Conservation (phyloP, 2,888 invertebrate species). For the Notocelia uddmanniana region DNA sequence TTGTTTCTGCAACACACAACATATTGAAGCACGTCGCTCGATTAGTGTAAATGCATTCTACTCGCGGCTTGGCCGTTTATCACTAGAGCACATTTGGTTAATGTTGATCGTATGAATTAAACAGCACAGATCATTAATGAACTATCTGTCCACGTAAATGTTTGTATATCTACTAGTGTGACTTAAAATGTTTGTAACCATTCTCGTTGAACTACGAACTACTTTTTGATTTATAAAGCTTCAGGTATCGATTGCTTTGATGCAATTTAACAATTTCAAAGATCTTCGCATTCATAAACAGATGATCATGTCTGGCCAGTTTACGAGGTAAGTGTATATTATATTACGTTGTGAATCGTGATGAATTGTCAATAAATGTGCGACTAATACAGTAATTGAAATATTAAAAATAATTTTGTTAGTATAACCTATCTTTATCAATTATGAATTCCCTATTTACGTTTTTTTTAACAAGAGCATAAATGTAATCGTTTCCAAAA, state of each 20-base stretch:
- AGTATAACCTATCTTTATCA: no score
- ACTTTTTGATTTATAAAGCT: neutral
- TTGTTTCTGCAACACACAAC: constrained; percentile 21
- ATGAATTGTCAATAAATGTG: no score
- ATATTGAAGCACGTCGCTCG: constrained; percentile 32
- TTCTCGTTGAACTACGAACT: constrained; percentile 6
- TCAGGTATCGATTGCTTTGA: neutral
- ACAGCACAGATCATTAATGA: constrained; percentile 35
- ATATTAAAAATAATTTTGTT: no score
- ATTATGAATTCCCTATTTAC: no score
- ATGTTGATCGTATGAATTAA: constrained; percentile 27
- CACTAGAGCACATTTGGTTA: constrained; percentile 31
- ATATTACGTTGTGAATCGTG: no score
- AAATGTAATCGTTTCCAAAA: no score
- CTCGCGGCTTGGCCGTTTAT: constrained; percentile 20
- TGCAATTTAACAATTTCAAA: neutral
- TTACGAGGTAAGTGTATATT: neutral
- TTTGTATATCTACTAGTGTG: constrained; percentile 8
- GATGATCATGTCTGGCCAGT: neutral
- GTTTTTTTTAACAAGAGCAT: no score
- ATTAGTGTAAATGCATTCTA: constrained; percentile 37
- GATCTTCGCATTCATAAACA: neutral
- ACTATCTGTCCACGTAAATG: constrained; percentile 17
- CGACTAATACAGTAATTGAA: no score
- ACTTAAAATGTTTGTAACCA: neutral